A percentile compares a stretch with the other conserved stretches of the same genome.
Evolutionary conservation across 2,888 invertebrate species (phyloP).

Genomic region (Lamellibrachia columna): DNA sequence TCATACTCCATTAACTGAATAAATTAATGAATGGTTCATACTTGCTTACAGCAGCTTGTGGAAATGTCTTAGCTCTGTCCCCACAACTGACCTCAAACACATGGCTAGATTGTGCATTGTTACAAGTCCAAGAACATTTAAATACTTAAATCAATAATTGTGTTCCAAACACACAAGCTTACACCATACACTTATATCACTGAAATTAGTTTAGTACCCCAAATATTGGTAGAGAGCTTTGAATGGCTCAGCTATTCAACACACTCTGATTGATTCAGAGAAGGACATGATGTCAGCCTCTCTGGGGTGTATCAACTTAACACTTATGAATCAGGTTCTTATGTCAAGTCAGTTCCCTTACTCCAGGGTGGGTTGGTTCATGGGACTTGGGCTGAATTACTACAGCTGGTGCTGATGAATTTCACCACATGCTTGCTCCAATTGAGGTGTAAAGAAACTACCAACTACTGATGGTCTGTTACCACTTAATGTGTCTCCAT

Average conservation of each 20-base stretch:
- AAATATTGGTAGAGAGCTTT: background rate
- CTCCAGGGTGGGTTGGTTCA: background rate
- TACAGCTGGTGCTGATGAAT: background rate
- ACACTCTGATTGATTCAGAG: background rate
- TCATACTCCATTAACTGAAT: too few species aligned
- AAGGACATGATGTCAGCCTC: background rate
- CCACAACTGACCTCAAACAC: background rate
- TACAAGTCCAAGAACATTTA: background rate
- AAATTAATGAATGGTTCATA: too few species aligned
- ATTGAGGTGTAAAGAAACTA: constrained; percentile 7
- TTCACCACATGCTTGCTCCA: background rate
- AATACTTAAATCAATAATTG: too few species aligned
- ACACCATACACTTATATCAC: background rate
- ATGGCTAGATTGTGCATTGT: background rate
- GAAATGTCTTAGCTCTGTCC: background rate
- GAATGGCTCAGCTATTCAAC: background rate
- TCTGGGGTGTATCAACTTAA: background rate
- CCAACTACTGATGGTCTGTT: background rate
- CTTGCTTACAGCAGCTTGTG: too few species aligned
- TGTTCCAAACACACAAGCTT: background rate
- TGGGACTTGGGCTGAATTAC: background rate
- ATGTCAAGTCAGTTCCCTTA: background rate
- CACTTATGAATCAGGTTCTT: background rate
- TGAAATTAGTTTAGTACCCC: background rate
- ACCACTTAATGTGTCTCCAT: background rate